Conservation (phyloP, 2,797 vertebrate genomes). For the Bucorvus abyssinicus region DNA sequence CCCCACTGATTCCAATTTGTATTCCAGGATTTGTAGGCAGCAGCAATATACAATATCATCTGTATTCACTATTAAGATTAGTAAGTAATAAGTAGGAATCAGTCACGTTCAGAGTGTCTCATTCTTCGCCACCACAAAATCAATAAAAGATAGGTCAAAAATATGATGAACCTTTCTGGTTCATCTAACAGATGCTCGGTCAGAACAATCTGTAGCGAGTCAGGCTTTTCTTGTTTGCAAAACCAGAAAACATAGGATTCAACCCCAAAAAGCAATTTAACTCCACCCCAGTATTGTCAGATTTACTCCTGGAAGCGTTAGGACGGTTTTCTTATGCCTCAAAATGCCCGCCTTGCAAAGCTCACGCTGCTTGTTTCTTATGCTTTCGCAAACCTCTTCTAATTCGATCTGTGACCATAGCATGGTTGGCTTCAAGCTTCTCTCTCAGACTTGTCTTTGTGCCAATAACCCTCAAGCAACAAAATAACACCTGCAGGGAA, state of each 20-base stretch:
- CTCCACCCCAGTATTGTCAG: background rate
- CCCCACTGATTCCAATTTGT: background rate
- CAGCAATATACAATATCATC: background rate
- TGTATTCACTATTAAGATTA: background rate
- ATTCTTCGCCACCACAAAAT: background rate
- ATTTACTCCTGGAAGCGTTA: background rate
- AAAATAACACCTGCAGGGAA: background rate
- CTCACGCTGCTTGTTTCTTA: background rate
- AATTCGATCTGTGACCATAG: background rate
- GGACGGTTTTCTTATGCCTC: background rate
- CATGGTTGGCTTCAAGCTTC: background rate
- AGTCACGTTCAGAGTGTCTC: background rate
- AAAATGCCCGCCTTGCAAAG: constrained; percentile 17
- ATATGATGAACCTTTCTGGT: background rate
- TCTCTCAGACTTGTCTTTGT: background rate
- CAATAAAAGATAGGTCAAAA: background rate
- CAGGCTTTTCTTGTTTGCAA: background rate
- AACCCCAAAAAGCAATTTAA: constrained; percentile 28
- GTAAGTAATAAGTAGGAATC: background rate
- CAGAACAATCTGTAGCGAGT: background rate
- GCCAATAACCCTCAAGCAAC: background rate
- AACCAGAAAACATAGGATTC: constrained; percentile 9
- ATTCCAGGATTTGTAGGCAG: background rate
- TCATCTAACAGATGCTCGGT: background rate
- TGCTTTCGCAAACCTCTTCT: background rate